Base-by-base conservation (phyloP, 1,140 invertebrate genomes). In the Prorops nasuta region DNA sequence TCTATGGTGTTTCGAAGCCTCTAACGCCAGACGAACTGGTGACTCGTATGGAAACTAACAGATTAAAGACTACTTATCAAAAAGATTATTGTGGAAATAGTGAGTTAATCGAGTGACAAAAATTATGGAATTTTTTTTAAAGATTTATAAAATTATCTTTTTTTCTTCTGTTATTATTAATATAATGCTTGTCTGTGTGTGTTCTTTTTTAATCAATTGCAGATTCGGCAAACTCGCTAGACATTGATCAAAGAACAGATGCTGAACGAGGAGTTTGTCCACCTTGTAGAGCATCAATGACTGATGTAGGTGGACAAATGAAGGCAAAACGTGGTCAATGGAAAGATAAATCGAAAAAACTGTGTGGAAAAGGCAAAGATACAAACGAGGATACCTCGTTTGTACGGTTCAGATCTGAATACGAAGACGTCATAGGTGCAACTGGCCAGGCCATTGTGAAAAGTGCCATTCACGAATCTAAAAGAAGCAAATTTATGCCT, bases 61-160 rank as follows among this genome's bases (percentile, higher is more conserved):
- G 82, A 18, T 70, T 82, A 44, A 80, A 78, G 48, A 79, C 81
- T 1, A 83, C 81, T 0, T 85, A 85, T 59, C 80, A 81, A 59
- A 68, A 79, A 0, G 82, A 84, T 59, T 84, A 68, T 52, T 79
- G 81, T 24, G 75, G 82, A n/a, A n/a, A n/a, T n/a, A n/a, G n/a
- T n/a, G n/a, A n/a, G n/a, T n/a, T n/a, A n/a, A n/a, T n/a, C n/a
- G n/a, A n/a, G n/a, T n/a, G n/a, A n/a, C n/a, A n/a, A n/a, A n/a
- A n/a, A n/a, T n/a, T n/a, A n/a, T n/a, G n/a, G 20, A 45, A 19
- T 10, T n/a, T 45, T 36, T 32, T 12, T 2, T 2, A 36, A 18
- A 22, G 18, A n/a, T n/a, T n/a, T n/a, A n/a, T n/a, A n/a, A n/a
- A n/a, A n/a, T n/a, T n/a, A n/a, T n/a, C n/a, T n/a, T n/a, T n/a